Evolutionary conservation across 2,888 invertebrate genomes (phyloP), one percentile per base, ranked within the genome.

Genomic region (Campoplex nolae): DNA sequence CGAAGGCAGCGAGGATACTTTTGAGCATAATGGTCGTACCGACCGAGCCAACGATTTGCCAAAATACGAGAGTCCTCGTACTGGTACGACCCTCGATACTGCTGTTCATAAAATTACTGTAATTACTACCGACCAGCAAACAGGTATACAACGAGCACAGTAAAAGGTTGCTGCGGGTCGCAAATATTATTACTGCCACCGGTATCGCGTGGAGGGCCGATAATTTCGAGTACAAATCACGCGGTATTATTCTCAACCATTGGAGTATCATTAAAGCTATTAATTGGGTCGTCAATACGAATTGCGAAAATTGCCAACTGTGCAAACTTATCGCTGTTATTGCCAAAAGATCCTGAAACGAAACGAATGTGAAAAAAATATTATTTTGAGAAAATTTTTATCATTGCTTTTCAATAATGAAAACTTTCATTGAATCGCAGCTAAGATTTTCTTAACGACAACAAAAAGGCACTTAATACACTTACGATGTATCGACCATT

Each of bases 241-340:
- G 90, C 13, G 95, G 94, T 2, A 96, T 95, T 0, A 96, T 94
- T 62, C 94, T 94, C 0, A 96, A 91, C 91, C 96, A 96, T 91
- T 97, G 97, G 89, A 97, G 96, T 1, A 96, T 95, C 91, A 97
- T 96, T 88, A 98, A 95, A 4, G 97, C 97, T 7, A 97, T 94
- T 0, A 96, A 95, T 93, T 98, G 98, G 0, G 97, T 97, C 4
- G 97, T 95, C 90, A 98, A 96, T 83, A 98, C 96, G 91, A 98
- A 97, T 90, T 98, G 97, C 0, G 98, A 96, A 95, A 98, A 98
- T 94, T 98, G 97, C 97, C 97, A 97, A 89, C 96, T 96, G 0
- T 96, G 93, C 0, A 96, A 93, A 87, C 96, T 96, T 0, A 95
- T 89, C 78, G 92, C 83, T 11, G 92, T 92, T 1, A 88, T 84